A percentile compares a stretch with the other conserved stretches of the same genome.
phyloP scores from a whole-genome alignment of 2,888 invertebrate species.

The Mycalesis mineus region DNA sequence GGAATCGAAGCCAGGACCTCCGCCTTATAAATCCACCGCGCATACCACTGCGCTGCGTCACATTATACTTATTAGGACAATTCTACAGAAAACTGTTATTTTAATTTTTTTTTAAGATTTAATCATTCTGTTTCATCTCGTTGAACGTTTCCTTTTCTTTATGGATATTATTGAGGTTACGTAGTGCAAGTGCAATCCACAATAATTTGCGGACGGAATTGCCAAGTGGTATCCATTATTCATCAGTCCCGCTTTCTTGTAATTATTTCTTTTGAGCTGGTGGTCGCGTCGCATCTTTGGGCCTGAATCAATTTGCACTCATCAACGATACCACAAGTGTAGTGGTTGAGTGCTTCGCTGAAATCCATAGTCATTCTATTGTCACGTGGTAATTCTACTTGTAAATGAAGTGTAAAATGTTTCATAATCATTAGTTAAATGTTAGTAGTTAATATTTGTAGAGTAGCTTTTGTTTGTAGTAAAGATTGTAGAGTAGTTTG shows the following conservation, averaged over 20 bases:
- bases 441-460: too few relatives aligned
- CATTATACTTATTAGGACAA: too few relatives aligned
- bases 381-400: neutral
- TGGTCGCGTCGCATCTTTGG: constrained; percentile 21
- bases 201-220: constrained; percentile 5
- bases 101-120: too few relatives aligned
- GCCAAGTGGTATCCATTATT: constrained; percentile 44
- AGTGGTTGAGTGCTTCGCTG: constrained; percentile 8
- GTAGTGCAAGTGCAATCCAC: neutral
- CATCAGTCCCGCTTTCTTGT: constrained; percentile 47
- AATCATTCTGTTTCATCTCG: too few relatives aligned
- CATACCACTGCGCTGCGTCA: too few relatives aligned
- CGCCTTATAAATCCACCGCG: too few relatives aligned
- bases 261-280: constrained; percentile 34
- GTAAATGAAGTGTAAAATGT: too few relatives aligned
- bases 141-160: neutral
- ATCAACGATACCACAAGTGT: constrained; percentile 32
- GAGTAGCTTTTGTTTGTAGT: too few relatives aligned
- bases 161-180: neutral
- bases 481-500: too few relatives aligned
- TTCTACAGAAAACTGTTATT: too few relatives aligned
- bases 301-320: constrained; percentile 43
- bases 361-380: constrained; percentile 2
- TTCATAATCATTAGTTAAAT: too few relatives aligned
- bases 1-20: too few relatives aligned